phyloP scores from a whole-genome alignment of 2,797 vertebrate species.

The Jordanella pulchra region DNA sequence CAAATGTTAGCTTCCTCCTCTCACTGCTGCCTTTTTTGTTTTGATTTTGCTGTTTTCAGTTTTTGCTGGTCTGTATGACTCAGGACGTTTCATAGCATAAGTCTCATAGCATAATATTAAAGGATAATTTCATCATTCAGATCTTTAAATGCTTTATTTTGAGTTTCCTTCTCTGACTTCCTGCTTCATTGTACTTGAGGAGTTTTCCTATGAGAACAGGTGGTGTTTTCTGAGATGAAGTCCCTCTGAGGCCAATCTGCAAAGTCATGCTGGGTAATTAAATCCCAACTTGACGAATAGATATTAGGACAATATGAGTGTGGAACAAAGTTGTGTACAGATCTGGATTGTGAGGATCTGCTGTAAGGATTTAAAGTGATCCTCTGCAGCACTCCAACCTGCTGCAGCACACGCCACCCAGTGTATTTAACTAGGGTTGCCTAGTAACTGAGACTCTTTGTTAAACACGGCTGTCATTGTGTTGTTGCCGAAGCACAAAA shows the following conservation, averaged over 20 bases:
- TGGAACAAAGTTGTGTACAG: slow-evolving; percentile 1
- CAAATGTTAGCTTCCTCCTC: not conserved
- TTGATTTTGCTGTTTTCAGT: not conserved
- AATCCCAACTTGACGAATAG: not conserved
- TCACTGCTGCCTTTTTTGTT: not conserved
- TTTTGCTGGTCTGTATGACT: not conserved
- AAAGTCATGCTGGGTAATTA: not conserved
- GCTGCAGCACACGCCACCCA: slow-evolving; percentile 36
- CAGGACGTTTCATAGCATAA: not conserved
- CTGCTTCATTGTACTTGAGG: no score
- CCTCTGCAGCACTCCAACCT: slow-evolving; percentile 12
- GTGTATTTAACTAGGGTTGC: slow-evolving; percentile 65
- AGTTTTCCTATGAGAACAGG: not conserved
- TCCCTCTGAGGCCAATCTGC: not conserved
- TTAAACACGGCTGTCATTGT: slow-evolving; percentile 61
- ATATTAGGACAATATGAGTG: not conserved
- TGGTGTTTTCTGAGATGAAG: not conserved
- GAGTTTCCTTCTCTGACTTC: no score
- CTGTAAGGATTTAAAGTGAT: slow-evolving; percentile 2
- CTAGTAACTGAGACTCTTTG: slow-evolving; percentile 70
- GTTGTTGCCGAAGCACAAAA: slow-evolving; percentile 19
- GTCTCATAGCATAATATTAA: not conserved
- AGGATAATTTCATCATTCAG: not conserved
- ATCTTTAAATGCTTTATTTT: not conserved
- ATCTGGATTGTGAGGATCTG: not conserved